These are phyloP conservation scores for Pocillopora verrucosa DNA, from an alignment of 64 coral and sea anemone species.

Conservation along the genomic window DNA sequence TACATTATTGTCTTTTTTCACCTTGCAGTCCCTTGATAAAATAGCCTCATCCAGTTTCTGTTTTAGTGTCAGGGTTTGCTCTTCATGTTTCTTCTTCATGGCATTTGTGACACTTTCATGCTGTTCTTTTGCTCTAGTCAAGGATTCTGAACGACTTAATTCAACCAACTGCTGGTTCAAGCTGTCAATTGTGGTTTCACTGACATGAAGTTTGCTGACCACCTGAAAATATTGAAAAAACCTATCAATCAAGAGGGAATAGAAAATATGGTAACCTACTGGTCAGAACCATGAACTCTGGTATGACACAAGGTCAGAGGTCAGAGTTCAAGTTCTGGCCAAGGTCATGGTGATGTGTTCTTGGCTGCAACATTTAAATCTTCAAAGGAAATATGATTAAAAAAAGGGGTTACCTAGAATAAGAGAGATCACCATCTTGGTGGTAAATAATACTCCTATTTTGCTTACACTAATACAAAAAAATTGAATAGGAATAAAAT, in stretches of 20 bases:
- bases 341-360: no score
- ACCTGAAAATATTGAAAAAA: conserved; percentile 28
- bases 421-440: no score
- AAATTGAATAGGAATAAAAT: no score
- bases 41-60: conserved; percentile 91
- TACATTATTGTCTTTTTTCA: background rate
- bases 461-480: no score
- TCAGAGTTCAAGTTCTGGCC: no score
- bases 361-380: no score
- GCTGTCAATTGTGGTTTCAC: conserved; percentile 84
- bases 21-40: conserved; percentile 81
- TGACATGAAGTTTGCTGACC: conserved; percentile 68
- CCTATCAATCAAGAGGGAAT: background rate
- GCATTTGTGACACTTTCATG: conserved; percentile 82
- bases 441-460: no score
- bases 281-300: no score
- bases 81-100: conserved; percentile 68
- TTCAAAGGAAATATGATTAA: no score
- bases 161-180: conserved; percentile 84
- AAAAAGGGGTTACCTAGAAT: no score
- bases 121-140: conserved; percentile 88
- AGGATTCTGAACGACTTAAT: conserved; percentile 76
- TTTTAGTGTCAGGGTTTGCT: conserved; percentile 69
- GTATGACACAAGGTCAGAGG: no score
- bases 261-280: no score